Base-by-base conservation (phyloP, 23 tunicate genomes). In the Trididemnum nubilum region DNA sequence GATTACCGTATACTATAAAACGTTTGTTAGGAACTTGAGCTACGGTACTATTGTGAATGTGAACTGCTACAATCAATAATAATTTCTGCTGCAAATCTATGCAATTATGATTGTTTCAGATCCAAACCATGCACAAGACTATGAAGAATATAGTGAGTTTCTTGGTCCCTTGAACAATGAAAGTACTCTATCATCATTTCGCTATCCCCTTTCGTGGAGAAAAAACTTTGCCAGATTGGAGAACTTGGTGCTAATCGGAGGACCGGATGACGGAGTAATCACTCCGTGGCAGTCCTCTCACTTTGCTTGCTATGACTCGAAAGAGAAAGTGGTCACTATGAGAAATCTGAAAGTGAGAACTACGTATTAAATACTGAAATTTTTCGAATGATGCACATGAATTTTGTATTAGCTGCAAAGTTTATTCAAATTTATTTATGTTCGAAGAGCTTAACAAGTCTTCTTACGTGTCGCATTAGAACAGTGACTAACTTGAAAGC, bases 241-340 rank as follows among this genome's bases (percentile, higher is more conserved):
- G 19, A 86, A 86, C 38, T 33, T 92, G 35, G 89, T 94, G 18
- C 36, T 85, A 80, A 85, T 94, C 24, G 98, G 98, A 0, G 98
- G 98, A 33, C 98, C 98, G 22, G 88, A 94, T 35, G 98, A 94
- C 60, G 98, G 94, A 25, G 98, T 94, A 1, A 94, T 94, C 29
- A 77, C 89, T 34, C 98, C 98, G 15, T 94, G 98, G 98, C 95
- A 94, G 34, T 89, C 95, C 52, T 81, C 98, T 1, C 90, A 85
- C 25, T 86, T 94, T 78, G 89, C 75, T 1, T 80, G 80, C 69
- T 93, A 52, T 51, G 60, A 88, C 73, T 30, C 28, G 5, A 66
- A 73, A 26, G 88, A 84, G 59, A 77, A 65, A 35, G 87, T 85
- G 18, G 87, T 84, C 1, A 66, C 78, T 24, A 77, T 94, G 85